Percentiles rank a stretch among this genome's conserved stretches.
Evolutionary conservation across 2,888 invertebrate species (phyloP).

Genomic region (Nowickia ferox): DNA sequence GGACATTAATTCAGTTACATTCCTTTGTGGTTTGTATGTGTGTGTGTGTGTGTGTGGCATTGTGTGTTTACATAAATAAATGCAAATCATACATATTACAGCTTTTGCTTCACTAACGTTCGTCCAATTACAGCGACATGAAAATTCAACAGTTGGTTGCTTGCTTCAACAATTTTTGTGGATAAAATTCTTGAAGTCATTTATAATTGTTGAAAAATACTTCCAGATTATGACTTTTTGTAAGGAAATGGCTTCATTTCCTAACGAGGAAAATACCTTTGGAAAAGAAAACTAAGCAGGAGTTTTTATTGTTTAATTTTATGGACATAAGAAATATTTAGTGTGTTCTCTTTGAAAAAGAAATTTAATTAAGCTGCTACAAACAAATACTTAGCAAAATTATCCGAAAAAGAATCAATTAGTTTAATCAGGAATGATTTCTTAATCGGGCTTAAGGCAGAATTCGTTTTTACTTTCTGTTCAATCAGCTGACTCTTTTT

Average conservation of each 20-base stretch:
- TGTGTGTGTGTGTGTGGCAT: neutral
- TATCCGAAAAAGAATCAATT: too few species aligned
- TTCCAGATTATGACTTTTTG: neutral
- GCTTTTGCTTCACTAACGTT: slow-evolving; percentile 14
- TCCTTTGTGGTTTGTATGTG: neutral
- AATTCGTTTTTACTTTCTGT: too few species aligned
- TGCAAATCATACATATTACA: slow-evolving; percentile 52
- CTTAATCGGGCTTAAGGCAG: too few species aligned
- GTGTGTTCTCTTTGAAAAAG: too few species aligned
- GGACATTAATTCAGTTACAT: slow-evolving; percentile 42
- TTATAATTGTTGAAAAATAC: slow-evolving; percentile 51
- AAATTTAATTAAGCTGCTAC: too few species aligned
- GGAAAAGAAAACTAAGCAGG: too few species aligned
- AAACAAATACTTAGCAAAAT: too few species aligned
- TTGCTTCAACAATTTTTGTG: slow-evolving; percentile 21
- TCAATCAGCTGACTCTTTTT: too few species aligned
- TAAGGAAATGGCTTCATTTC: slow-evolving; percentile 3
- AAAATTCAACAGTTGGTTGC: slow-evolving; percentile 64
- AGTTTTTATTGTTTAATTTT: too few species aligned
- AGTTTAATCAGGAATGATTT: too few species aligned
- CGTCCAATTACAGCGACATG: slow-evolving; percentile 35
- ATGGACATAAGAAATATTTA: too few species aligned
- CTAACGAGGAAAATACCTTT: neutral
- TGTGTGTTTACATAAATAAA: slow-evolving; percentile 17
- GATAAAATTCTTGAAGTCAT: slow-evolving; percentile 38